These are phyloP conservation scores for Dolichoris vasculosae DNA, from an alignment of 1,140 invertebrate genomes.

Conservation along the genomic window DNA sequence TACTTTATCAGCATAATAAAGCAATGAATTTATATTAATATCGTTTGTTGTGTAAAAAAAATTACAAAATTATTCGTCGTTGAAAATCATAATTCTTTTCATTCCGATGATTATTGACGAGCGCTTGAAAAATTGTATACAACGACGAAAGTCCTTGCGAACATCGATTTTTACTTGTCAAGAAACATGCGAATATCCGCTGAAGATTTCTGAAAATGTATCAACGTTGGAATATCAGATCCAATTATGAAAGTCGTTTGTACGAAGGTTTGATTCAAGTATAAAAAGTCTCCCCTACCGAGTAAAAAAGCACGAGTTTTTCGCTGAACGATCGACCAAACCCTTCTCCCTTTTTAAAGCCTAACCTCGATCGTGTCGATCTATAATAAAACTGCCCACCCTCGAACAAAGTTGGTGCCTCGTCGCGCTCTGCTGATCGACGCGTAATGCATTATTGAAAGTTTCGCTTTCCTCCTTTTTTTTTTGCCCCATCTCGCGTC, in stretches of 20 bases:
- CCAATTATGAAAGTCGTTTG: background rate
- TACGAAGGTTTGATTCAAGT: too few species aligned
- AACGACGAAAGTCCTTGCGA: background rate
- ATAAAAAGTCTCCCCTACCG: background rate
- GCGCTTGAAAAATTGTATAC: too few species aligned
- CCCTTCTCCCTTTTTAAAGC: background rate
- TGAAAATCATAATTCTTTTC: too few species aligned
- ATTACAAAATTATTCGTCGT: too few species aligned
- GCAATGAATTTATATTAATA: too few species aligned
- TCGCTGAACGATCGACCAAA: background rate
- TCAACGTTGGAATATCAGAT: background rate
- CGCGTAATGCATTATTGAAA: conserved; percentile 37
- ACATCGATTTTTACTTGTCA: background rate
- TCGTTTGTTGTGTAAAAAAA: too few species aligned
- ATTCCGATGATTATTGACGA: too few species aligned
- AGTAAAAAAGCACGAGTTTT: background rate
- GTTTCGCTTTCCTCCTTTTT: conserved; percentile 5
- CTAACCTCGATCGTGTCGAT: background rate
- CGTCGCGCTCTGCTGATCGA: conserved; percentile 1
- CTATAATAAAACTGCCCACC: background rate
- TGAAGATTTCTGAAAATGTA: background rate
- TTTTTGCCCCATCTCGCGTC: background rate
- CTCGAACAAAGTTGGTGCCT: background rate
- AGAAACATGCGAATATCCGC: background rate
- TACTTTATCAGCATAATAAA: too few species aligned